Conservation (phyloP, 2,888 invertebrate species). For the Diploptera punctata region DNA sequence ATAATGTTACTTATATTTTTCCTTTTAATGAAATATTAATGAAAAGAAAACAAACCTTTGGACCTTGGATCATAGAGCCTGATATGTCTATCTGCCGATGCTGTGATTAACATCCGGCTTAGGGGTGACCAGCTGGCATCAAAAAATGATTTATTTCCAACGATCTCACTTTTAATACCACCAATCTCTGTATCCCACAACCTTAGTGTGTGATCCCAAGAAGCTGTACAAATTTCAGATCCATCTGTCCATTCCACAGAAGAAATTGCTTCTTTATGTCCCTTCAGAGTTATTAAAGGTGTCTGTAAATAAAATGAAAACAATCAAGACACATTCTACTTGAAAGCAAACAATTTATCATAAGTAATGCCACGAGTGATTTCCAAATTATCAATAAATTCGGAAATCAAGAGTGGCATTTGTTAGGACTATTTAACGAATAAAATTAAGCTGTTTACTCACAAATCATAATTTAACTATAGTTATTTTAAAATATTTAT, state of each 20-base stretch:
- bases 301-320: conserved; percentile 60
- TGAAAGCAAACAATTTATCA: not conserved
- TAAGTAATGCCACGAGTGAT: too few species aligned
- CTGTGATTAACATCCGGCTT: conserved; percentile 77
- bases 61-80: conserved; percentile 92
- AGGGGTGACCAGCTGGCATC: conserved; percentile 83
- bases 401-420: too few species aligned
- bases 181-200: conserved; percentile 92
- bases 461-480: too few species aligned
- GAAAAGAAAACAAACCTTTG: too few species aligned
- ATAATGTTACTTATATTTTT: too few species aligned
- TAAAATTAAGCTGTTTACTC: too few species aligned
- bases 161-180: conserved; percentile 81
- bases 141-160: conserved; percentile 91
- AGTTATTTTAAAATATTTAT: too few species aligned
- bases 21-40: too few species aligned
- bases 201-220: conserved; percentile 96
- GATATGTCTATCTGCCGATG: conserved; percentile 90
- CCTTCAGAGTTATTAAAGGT: conserved; percentile 86
- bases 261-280: conserved; percentile 91
- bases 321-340: not conserved
- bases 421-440: too few species aligned
- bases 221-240: conserved; percentile 80
- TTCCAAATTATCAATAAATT: too few species aligned
- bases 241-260: conserved; percentile 79